Percentiles rank a stretch among this genome's conserved stretches.
Evolutionary conservation across 2,888 invertebrate genomes (phyloP).

Genomic region (Mycalesis mineus): DNA sequence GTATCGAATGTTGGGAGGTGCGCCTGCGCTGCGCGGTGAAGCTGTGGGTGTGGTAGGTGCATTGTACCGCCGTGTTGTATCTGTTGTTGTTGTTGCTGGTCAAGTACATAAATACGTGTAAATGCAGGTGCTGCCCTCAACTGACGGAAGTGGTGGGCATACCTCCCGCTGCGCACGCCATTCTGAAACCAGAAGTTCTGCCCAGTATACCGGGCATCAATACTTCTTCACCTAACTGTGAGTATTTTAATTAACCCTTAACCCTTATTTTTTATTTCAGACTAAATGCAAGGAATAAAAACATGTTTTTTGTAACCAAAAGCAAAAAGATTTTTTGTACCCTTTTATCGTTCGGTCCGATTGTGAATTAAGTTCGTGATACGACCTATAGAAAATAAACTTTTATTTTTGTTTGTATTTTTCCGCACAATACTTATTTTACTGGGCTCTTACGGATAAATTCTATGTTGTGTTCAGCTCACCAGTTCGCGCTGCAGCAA

Average conservation of each 20-base stretch:
- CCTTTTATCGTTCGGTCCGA: too few relatives aligned
- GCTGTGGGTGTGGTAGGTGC: conserved; percentile 81
- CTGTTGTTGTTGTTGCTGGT: background rate
- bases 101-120: background rate
- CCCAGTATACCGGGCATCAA: conserved; percentile 65
- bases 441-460: too few relatives aligned
- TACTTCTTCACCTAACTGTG: conserved; percentile 67
- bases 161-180: conserved; percentile 58
- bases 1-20: conserved; percentile 92
- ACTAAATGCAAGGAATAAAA: too few relatives aligned
- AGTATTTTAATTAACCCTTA: conserved; percentile 59
- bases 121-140: conserved; percentile 68
- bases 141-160: conserved; percentile 70
- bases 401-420: too few relatives aligned
- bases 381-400: too few relatives aligned
- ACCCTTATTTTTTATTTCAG: too few relatives aligned
- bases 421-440: too few relatives aligned
- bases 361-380: too few relatives aligned
- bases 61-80: background rate
- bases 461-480: conserved; percentile 68
- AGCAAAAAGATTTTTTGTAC: too few relatives aligned
- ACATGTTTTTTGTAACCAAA: too few relatives aligned
- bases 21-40: conserved; percentile 92
- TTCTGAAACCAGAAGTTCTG: conserved; percentile 61
- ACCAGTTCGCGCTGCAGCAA: conserved; percentile 92